A percentile compares a stretch with the other conserved stretches of the same genome.
phyloP scores from a whole-genome alignment of 2,888 invertebrate species.

The Sclerodermus sp. region DNA sequence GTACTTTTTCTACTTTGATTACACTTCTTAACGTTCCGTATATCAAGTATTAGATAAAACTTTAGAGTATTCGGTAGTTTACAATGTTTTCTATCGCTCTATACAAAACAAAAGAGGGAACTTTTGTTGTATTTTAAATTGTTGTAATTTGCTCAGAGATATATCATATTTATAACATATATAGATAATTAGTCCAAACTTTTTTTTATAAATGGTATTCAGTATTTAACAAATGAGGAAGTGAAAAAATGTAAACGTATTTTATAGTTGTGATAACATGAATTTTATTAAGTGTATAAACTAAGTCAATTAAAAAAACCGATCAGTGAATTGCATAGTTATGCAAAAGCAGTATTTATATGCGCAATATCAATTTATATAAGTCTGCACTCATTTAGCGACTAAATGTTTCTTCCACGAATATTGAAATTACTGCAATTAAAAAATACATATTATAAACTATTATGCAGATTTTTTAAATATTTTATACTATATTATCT shows the following conservation, averaged over 20 bases:
- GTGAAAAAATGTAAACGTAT: constrained; percentile 2
- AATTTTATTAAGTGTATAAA: constrained; percentile 32
- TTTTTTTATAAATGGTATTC: not conserved
- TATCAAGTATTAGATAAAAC: too few species aligned
- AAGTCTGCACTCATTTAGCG: not conserved
- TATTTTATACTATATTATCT: too few species aligned
- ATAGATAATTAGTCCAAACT: not conserved
- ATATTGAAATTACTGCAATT: too few species aligned
- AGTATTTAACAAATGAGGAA: not conserved
- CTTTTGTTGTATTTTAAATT: too few species aligned
- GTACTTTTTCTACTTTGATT: too few species aligned
- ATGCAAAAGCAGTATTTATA: not conserved
- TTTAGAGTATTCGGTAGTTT: too few species aligned
- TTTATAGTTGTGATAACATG: constrained; percentile 25
- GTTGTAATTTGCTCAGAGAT: not conserved
- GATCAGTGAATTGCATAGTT: constrained; percentile 4
- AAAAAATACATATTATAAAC: too few species aligned
- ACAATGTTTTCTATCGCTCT: too few species aligned
- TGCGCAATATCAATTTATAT: not conserved
- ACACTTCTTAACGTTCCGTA: too few species aligned
- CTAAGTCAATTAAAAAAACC: constrained; percentile 40
- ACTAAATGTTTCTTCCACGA: not conserved
- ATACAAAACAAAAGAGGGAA: too few species aligned
- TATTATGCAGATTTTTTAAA: too few species aligned
- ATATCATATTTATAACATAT: not conserved